Evolutionary conservation across 2,113 vertebrate genomes (phyloP), one percentile per base, ranked within the genome.

Genomic region (Tachuris rubrigastra): DNA sequence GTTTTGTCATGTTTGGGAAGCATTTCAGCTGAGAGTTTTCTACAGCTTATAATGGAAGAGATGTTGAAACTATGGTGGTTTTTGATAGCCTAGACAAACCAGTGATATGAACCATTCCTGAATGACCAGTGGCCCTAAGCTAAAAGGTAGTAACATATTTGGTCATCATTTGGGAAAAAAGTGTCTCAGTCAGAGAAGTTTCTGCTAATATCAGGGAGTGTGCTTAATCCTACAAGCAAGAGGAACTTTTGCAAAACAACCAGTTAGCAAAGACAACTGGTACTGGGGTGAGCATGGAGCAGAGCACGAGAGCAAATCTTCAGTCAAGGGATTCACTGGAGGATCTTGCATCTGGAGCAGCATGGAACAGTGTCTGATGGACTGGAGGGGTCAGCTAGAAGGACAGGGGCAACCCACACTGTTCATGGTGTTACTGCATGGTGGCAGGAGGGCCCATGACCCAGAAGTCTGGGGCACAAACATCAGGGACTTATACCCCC

Each of bases 361-460:
- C 0, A 1, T 14, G 14, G 44, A 86, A 13, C 16, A 41, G 56
- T 1, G 4, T 22, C 25, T 63, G 63, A 31, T 2, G 16, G 33
- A 44, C 46, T 19, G 28, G 46, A 60, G 41, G 6, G 22, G 12
- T 35, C 65, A 78, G 23, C 37, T 75, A 52, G 19, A 47, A 58
- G 66, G 46, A 31, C 33, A 52, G 20, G 17, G 27, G 10, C 35
- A 71, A 27, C 20, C 8, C 8, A 19, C 1, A 0, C 28, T 6
- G 0, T 11, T 69, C 30, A 18, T 0, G 0, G n/a, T 31, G 28
- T 71, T 60, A 62, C n/a, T 69, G 27, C 0, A 0, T 13, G 39
- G 17, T 55, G 33, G 16, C 63, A 42, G 69, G 37, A 84, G 28
- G 14, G 10, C 39, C 24, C 3, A 1, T 20, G 41, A 58, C 7